Percentiles rank a stretch among this genome's conserved stretches.
These are phyloP conservation scores for Brachionus manjavacas DNA, from an alignment of 1,140 invertebrate genomes.

Conservation along the genomic window DNA sequence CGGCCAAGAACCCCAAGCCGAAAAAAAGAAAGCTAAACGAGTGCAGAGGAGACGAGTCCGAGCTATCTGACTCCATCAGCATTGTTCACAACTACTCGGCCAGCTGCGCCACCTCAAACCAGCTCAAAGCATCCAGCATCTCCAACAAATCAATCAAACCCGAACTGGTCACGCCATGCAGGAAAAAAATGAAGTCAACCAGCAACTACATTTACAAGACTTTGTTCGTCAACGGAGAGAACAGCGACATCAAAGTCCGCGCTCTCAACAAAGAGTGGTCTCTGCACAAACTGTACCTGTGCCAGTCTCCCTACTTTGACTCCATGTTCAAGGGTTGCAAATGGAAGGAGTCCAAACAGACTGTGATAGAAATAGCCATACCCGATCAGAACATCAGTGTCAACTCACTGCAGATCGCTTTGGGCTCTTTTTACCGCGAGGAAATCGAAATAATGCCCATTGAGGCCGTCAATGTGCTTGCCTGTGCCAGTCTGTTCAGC, in stretches of 20 bases:
- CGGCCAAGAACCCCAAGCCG: background rate
- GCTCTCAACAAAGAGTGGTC: conserved; percentile 70
- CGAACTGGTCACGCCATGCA: background rate
- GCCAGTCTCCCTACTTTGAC: conserved; percentile 72
- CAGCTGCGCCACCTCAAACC: background rate
- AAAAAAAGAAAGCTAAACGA: conserved; percentile 20
- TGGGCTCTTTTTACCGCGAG: conserved; percentile 74
- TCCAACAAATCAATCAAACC: background rate
- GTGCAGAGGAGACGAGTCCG: background rate
- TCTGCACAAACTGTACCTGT: conserved; percentile 73
- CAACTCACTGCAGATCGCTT: conserved; percentile 66
- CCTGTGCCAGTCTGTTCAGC: conserved; percentile 72
- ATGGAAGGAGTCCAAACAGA: conserved; percentile 70
- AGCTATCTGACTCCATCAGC: background rate
- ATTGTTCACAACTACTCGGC: background rate
- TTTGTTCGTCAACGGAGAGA: conserved; percentile 70
- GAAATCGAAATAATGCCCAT: conserved; percentile 69
- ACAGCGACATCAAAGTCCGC: conserved; percentile 70
- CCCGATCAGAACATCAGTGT: conserved; percentile 69
- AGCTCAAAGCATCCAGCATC: background rate
- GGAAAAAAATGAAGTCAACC: conserved; percentile 69
- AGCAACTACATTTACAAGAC: conserved; percentile 74
- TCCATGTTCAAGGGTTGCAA: conserved; percentile 74
- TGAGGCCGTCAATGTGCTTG: conserved; percentile 68
- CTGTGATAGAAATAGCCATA: conserved; percentile 67